Evolutionary conservation across 2,888 invertebrate species (phyloP), one percentile per base, ranked within the genome.

Genomic region (Toxonevra muliebris): DNA sequence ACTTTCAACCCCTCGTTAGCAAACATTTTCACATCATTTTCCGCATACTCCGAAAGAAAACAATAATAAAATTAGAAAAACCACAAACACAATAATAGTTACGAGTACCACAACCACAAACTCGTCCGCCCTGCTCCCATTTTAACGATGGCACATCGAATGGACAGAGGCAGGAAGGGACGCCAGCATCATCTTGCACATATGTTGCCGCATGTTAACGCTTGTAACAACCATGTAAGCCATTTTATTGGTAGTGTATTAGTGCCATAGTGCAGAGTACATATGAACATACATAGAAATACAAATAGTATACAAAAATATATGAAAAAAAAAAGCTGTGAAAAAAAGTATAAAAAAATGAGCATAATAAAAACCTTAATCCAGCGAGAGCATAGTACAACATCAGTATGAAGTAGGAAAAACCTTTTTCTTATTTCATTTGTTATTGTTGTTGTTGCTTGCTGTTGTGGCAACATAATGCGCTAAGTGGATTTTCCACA

Each of bases 171-270:
- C 20, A 12, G 10, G 11, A 9, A 20, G 42, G 10, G 43, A 43
- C n/a, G 10, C 48, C 40, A 15, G 8, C 13, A 48, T 13, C 30
- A 50, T 43, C 30, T 40, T 54, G 41, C 53, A 72, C 75, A 74
- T 73, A 74, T 77, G 80, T 76, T 72, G 74, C 70, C 69, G 67
- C 71, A 68, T 68, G 68, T 70, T 70, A 70, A 70, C 68, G 66
- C 70, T 68, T 69, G 66, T 69, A 58, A 66, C 57, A 42, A 50
- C 60, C 66, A 61, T 69, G 66, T 68, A 61, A 65, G 76, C 80
- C 78, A 80, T 78, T 80, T 80, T 78, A 73, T 70, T 69, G 54
- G 50, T 30, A 30, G 30, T 30, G 30, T 30, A 7, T 30, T 30
- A 30, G 30, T 30, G 30, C 30, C 30, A 30, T 30, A 30, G 30